A percentile compares a stretch with the other conserved stretches of the same genome.
Evolutionary conservation across 1,140 invertebrate genomes (phyloP).

Genomic region (Pentalonia nigronervosa): DNA sequence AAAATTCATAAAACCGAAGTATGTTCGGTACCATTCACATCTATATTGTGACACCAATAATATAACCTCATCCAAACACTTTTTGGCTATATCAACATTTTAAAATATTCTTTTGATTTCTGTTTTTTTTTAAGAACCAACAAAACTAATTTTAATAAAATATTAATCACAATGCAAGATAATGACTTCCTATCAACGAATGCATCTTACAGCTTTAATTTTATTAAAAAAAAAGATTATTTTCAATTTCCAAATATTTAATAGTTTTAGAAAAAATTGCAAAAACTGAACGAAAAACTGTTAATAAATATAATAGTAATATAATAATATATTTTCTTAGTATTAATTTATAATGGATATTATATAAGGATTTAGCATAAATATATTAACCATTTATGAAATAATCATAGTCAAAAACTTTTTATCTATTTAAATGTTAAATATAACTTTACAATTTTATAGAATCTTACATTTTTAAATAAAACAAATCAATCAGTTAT

Average conservation of each 20-base stretch:
- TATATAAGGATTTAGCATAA: neutral
- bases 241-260: too few species aligned
- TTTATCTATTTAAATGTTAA: neutral
- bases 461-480: neutral
- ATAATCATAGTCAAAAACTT: neutral
- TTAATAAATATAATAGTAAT: too few species aligned
- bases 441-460: neutral
- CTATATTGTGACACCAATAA: neutral
- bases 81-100: too few species aligned
- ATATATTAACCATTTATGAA: neutral
- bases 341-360: neutral
- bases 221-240: too few species aligned
- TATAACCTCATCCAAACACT: neutral
- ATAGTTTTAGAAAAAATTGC: too few species aligned
- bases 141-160: neutral
- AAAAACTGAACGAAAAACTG: too few species aligned
- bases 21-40: neutral
- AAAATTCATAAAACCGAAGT: neutral
- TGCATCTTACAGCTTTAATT: too few species aligned
- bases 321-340: neutral
- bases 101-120: neutral
- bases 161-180: neutral
- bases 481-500: neutral
- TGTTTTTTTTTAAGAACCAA: neutral
- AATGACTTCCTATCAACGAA: too few species aligned